phyloP scores from a whole-genome alignment of 2,797 vertebrate genomes.

The Acanthiza pusilla region DNA sequence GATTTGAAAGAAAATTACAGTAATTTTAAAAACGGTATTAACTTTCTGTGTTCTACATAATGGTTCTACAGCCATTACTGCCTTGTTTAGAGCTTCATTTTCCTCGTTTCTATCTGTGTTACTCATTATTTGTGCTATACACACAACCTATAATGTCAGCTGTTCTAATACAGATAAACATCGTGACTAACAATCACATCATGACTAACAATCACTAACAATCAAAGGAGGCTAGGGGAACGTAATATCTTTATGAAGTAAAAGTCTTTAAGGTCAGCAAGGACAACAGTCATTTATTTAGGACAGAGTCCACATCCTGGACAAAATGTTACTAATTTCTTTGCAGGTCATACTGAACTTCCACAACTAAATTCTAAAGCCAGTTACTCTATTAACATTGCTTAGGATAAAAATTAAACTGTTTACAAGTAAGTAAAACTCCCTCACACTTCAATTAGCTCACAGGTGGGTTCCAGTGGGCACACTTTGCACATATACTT shows the following conservation, averaged over 20 bases:
- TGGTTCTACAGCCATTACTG: neutral
- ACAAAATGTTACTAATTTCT: neutral
- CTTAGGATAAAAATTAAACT: conserved; percentile 37
- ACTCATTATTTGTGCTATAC: neutral
- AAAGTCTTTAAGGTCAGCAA: neutral
- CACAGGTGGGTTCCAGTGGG: neutral
- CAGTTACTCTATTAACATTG: neutral
- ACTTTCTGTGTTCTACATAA: neutral
- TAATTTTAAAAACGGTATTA: neutral
- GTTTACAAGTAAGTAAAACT: neutral
- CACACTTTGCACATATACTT: neutral
- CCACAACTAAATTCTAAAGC: neutral
- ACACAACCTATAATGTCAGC: neutral
- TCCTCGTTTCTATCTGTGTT: neutral
- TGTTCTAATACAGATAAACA: neutral
- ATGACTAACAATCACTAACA: neutral
- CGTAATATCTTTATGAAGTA: neutral
- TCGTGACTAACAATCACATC: neutral
- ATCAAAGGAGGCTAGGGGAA: neutral
- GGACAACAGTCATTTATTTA: neutral
- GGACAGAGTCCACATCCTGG: neutral
- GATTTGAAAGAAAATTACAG: neutral
- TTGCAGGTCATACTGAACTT: neutral
- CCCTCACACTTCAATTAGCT: neutral
- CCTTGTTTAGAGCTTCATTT: neutral